phyloP scores from a whole-genome alignment of 1,140 invertebrate species.

The Batillaria attramentaria region DNA sequence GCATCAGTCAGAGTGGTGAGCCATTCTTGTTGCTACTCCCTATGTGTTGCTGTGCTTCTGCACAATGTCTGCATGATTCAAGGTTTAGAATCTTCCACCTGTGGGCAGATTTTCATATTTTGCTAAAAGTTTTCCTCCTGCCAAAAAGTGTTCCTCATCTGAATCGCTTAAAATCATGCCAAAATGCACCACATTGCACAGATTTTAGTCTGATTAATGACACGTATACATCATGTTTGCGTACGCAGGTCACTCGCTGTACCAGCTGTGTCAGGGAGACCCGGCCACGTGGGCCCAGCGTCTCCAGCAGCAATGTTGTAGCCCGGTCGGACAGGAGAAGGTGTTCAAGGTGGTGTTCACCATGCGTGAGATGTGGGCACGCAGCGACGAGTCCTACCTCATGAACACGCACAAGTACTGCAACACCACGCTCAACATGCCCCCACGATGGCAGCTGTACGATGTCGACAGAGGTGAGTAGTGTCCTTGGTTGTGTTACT shows the following conservation, averaged over 20 bases:
- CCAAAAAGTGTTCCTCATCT: too few relatives aligned
- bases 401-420: slow-evolving; percentile 51
- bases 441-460: slow-evolving; percentile 46
- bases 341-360: slow-evolving; percentile 64
- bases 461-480: slow-evolving; percentile 66
- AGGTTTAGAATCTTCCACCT: too few relatives aligned
- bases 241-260: slow-evolving; percentile 75
- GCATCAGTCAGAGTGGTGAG: slow-evolving; percentile 84
- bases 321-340: slow-evolving; percentile 55
- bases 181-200: too few relatives aligned
- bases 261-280: slow-evolving; percentile 72
- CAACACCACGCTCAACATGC: slow-evolving; percentile 55
- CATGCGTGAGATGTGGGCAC: slow-evolving; percentile 49
- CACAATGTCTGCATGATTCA: too few relatives aligned
- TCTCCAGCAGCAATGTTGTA: slow-evolving; percentile 55
- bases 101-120: too few relatives aligned
- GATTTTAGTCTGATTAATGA: too few relatives aligned
- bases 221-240: too few relatives aligned
- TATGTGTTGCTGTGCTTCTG: too few relatives aligned
- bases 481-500: background rate
- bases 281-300: slow-evolving; percentile 67
- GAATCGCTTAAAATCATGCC: too few relatives aligned
- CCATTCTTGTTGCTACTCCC: background rate
- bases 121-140: too few relatives aligned
- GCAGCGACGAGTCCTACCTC: slow-evolving; percentile 59